Evolutionary conservation across 2,113 vertebrate genomes (phyloP).

Genomic region (Oostethus manadensis): DNA sequence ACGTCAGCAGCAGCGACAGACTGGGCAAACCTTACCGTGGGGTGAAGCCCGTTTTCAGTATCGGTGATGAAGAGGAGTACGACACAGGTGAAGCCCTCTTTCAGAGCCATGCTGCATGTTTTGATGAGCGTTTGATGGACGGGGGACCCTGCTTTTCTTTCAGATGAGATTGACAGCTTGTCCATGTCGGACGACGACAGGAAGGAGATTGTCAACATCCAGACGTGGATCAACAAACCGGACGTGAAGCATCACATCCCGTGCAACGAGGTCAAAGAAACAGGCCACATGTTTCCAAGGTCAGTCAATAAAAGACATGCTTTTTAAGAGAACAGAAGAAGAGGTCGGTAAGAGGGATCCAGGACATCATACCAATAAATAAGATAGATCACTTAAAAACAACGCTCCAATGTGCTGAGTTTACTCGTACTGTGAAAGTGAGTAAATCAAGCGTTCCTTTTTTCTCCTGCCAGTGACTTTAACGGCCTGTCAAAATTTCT

Average conservation of each 20-base stretch:
- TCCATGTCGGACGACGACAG: conserved; percentile 97
- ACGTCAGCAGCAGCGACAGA: conserved; percentile 95
- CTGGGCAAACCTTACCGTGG: conserved; percentile 95
- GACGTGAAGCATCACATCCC: conserved; percentile 93
- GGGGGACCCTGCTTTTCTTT: not conserved
- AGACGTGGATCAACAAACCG: conserved; percentile 97
- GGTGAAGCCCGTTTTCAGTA: conserved; percentile 98
- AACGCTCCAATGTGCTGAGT: too few relatives aligned
- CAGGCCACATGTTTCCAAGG: conserved; percentile 97
- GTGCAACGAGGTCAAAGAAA: conserved; percentile 97
- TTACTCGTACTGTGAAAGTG: too few relatives aligned
- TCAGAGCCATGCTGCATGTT: too few relatives aligned
- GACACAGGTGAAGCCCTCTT: conserved; percentile 80
- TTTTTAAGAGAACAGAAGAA: not conserved
- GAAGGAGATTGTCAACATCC: conserved; percentile 95
- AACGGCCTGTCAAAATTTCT: too few relatives aligned
- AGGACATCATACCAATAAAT: too few relatives aligned
- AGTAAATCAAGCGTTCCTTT: too few relatives aligned
- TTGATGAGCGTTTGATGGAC: not conserved
- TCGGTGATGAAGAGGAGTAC: conserved; percentile 95
- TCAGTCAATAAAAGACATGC: conserved; percentile 41
- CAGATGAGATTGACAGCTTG: conserved; percentile 97
- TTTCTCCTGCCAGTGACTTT: too few relatives aligned
- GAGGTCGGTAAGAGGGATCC: too few relatives aligned
- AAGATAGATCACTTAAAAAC: too few relatives aligned